phyloP scores from a whole-genome alignment of 2,888 invertebrate species.

The Asteroscopus sphinx region DNA sequence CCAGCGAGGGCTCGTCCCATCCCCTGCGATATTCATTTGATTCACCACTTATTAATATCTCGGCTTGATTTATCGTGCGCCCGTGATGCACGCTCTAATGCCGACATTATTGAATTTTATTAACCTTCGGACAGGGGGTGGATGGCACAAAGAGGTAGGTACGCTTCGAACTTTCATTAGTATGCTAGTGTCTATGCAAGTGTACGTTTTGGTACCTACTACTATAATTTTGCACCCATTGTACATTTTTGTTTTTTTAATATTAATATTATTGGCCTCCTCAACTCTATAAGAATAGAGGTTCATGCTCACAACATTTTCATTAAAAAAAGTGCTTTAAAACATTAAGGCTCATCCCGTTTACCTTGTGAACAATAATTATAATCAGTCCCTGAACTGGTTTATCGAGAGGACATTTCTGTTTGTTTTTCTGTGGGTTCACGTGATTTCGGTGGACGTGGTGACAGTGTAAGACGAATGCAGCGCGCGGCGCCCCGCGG shows the following conservation, averaged over 20 bases:
- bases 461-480: constrained; percentile 79
- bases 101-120: constrained; percentile 57
- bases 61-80: constrained; percentile 50
- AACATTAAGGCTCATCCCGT: too few relatives aligned
- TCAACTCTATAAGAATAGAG: too few relatives aligned
- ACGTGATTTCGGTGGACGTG: constrained; percentile 63
- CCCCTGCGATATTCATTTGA: constrained; percentile 41
- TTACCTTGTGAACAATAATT: background rate
- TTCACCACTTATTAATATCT: constrained; percentile 56
- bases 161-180: constrained; percentile 17
- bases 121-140: constrained; percentile 40
- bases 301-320: too few relatives aligned
- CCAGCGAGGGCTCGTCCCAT: background rate
- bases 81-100: constrained; percentile 37
- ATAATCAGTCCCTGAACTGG: background rate
- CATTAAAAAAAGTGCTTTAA: too few relatives aligned
- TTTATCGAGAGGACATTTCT: constrained; percentile 3
- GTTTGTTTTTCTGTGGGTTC: constrained; percentile 28
- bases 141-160: background rate
- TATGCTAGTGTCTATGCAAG: background rate
- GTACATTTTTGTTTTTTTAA: too few relatives aligned
- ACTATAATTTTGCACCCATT: too few relatives aligned
- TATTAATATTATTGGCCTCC: too few relatives aligned
- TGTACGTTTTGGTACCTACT: too few relatives aligned
- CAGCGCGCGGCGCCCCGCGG: constrained; percentile 61